Evolutionary conservation across 2,113 vertebrate species (phyloP).

Genomic region (Oreochromis aureus): DNA sequence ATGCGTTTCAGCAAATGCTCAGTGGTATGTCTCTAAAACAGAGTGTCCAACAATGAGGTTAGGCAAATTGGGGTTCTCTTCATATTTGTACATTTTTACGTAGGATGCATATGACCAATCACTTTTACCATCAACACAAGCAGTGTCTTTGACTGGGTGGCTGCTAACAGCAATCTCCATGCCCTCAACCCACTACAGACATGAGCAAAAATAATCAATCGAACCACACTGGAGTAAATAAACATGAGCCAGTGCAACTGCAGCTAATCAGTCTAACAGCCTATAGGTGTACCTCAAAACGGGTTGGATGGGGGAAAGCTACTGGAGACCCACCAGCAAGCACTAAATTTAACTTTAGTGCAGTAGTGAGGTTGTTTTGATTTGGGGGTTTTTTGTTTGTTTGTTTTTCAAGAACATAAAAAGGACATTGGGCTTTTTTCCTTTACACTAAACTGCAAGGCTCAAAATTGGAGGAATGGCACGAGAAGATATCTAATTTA

Average conservation of each 20-base stretch:
- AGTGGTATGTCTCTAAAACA: not conserved
- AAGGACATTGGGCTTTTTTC: not conserved
- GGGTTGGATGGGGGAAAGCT: not conserved
- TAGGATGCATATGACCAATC: not conserved
- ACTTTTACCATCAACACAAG: not conserved
- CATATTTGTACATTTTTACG: not conserved
- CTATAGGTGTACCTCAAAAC: not conserved
- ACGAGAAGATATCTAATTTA: not conserved
- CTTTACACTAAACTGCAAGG: not conserved
- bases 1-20: not conserved
- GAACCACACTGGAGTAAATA: slow-evolving; percentile 28
- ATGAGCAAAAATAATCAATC: slow-evolving; percentile 2
- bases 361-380: not conserved
- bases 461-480: not conserved
- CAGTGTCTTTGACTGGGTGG: not conserved
- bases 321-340: not conserved
- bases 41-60: not conserved
- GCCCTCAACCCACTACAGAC: not conserved
- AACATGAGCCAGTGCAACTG: slow-evolving; percentile 1
- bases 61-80: not conserved
- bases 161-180: not conserved
- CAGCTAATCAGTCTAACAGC: slow-evolving; percentile 25
- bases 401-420: not conserved
- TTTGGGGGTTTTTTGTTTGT: not conserved
- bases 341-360: not conserved